Evolutionary conservation across 2,888 invertebrate species (phyloP), one percentile per base, ranked within the genome.

Genomic region (Nebria brevicollis): DNA sequence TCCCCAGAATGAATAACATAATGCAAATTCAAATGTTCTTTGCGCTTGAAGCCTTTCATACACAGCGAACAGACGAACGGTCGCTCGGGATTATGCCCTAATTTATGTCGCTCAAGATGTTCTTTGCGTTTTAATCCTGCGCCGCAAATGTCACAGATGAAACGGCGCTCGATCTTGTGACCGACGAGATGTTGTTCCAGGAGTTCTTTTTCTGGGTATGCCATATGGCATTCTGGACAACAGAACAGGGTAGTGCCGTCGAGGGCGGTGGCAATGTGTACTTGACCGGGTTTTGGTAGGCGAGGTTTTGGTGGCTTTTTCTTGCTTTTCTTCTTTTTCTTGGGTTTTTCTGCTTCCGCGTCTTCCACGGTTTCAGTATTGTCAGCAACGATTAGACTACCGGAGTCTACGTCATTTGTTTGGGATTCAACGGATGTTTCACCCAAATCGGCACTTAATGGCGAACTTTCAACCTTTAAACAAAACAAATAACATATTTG

Each of bases 1-100:
- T 95, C 94, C 64, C 95, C 95, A 79, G 95, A 95, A 90, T 96
- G 96, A 87, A 95, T 96, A 85, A 95, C 95, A 85, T 94, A 94
- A 89, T 96, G 96, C 83, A 95, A 91, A 88, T 95, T 95, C 86
- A 96, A 91, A 86, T 96, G 95, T 87, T 96, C 95, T 87, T 95
- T 94, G 82, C 95, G 91, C 88, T 95, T 95, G 89, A 95, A 95
- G 5, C 93, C 94, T 88, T 95, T 95, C 89, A 93, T 91, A 86
- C 95, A 95, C 66, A 95, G 93, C 74, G 93, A 92, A 89, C 95
- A 95, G 68, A 94, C 94, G 87, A 94, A 95, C 66, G 95, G 95
- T 86, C 95, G 90, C 87, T 95, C 95, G 0, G 95, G 95, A 89
- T 94, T 95, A 89, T 95, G 95, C 1, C 95, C 94, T 82, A 95